These are phyloP conservation scores for Bursaphelenchus okinawaensis DNA, from an alignment of 2,888 invertebrate genomes.

Conservation along the genomic window DNA sequence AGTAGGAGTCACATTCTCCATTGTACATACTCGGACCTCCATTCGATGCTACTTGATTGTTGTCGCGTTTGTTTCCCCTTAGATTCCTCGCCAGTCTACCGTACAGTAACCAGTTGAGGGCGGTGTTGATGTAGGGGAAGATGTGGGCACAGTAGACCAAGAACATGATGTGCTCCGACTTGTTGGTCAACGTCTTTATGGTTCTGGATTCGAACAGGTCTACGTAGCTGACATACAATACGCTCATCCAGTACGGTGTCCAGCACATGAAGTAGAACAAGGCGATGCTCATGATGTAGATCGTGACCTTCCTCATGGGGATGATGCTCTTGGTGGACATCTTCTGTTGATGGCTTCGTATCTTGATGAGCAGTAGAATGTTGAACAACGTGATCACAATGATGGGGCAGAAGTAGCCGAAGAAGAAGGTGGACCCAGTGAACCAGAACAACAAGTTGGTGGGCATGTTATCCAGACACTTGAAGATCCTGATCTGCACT, in stretches of 20 bases:
- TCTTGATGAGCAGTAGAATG: slow-evolving; percentile 11
- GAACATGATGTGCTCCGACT: slow-evolving; percentile 24
- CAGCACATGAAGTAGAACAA: slow-evolving; percentile 18
- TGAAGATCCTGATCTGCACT: slow-evolving; percentile 24
- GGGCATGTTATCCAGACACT: slow-evolving; percentile 31
- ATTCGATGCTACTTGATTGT: neutral
- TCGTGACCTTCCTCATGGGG: slow-evolving; percentile 20
- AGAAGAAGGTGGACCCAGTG: slow-evolving; percentile 27
- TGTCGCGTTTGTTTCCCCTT: neutral
- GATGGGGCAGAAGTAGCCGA: slow-evolving; percentile 26
- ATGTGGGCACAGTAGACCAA: slow-evolving; percentile 31
- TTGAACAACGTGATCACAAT: slow-evolving; percentile 25
- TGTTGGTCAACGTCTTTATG: slow-evolving; percentile 23
- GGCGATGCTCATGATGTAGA: slow-evolving; percentile 23
- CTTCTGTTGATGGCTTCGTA: slow-evolving; percentile 23
- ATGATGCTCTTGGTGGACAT: slow-evolving; percentile 22
- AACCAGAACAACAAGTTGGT: slow-evolving; percentile 31
- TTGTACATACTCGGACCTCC: neutral
- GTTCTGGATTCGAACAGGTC: slow-evolving; percentile 26
- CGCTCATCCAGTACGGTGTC: slow-evolving; percentile 17
- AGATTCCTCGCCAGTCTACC: slow-evolving; percentile 23
- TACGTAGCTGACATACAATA: slow-evolving; percentile 28
- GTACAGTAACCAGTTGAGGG: slow-evolving; percentile 30
- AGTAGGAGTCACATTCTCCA: neutral
- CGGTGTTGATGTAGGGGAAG: slow-evolving; percentile 26